Conservation (phyloP, 64 coral and sea anemone genomes). For the Cladopsammia gracilis region DNA sequence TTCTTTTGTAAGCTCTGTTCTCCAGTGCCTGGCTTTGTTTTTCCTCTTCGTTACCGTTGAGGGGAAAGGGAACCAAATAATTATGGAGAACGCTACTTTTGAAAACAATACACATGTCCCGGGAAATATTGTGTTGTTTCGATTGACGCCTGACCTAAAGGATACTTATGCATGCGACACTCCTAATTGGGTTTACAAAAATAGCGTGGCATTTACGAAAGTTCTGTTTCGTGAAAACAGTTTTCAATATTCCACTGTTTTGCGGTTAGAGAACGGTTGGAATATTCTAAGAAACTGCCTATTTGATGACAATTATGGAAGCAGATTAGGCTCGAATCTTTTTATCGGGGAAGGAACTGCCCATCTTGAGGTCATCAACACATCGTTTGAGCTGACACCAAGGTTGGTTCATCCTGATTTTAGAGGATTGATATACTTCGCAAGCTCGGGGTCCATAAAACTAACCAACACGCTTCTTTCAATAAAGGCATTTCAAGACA, state of each 20-base stretch:
- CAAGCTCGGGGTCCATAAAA: constrained; percentile 1
- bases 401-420: not conserved
- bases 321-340: not conserved
- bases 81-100: not conserved
- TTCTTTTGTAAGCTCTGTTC: not conserved
- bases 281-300: not conserved
- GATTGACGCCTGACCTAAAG: not conserved
- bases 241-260: not conserved
- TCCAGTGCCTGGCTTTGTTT: not conserved
- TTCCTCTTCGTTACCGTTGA: not conserved
- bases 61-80: not conserved
- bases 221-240: not conserved
- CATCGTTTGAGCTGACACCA: not conserved
- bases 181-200: constrained; percentile 12
- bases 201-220: not conserved
- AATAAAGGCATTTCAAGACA: not conserved
- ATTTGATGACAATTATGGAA: constrained; percentile 8
- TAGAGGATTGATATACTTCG: constrained; percentile 13
- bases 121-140: not conserved
- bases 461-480: not conserved
- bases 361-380: not conserved
- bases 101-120: not conserved
- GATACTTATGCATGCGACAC: not conserved
- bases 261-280: not conserved
- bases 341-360: not conserved